Conservation (phyloP, 2,888 invertebrate species). For the Leptura quadrifasciata region DNA sequence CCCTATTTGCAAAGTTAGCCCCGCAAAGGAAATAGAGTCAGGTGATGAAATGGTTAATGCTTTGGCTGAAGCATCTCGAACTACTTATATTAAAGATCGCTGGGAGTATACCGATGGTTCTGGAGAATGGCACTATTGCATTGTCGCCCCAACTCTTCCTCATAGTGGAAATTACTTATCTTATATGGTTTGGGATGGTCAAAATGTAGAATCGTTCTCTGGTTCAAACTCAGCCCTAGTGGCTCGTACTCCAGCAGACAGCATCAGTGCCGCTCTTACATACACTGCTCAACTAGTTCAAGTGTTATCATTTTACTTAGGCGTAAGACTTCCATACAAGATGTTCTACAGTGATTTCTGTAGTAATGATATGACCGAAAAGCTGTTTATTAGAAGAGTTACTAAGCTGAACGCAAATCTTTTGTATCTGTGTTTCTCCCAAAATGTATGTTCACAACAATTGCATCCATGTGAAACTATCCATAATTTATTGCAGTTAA, state of each 20-base stretch:
- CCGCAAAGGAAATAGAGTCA: constrained; percentile 72
- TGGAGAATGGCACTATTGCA: constrained; percentile 82
- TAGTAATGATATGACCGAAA: constrained; percentile 81
- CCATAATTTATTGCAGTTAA: constrained; percentile 82
- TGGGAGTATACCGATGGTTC: constrained; percentile 86
- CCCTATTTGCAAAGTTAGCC: constrained; percentile 78
- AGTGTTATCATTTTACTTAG: constrained; percentile 88
- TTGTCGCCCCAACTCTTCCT: constrained; percentile 90
- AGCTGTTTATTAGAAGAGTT: constrained; percentile 84
- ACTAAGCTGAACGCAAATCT: constrained; percentile 88
- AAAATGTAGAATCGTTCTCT: constrained; percentile 75
- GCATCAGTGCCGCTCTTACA: constrained; percentile 87
- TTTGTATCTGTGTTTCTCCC: constrained; percentile 85
- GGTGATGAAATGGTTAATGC: constrained; percentile 69
- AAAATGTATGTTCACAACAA: constrained; percentile 80
- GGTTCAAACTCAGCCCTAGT: constrained; percentile 75
- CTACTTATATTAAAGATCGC: constrained; percentile 86
- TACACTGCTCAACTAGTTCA: constrained; percentile 91
- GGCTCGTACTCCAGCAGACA: constrained; percentile 82
- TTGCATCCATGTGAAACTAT: constrained; percentile 83
- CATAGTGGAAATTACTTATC: constrained; percentile 89
- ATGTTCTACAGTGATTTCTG: constrained; percentile 89
- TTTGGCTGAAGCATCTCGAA: constrained; percentile 84
- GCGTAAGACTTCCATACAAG: constrained; percentile 87
- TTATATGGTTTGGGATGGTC: constrained; percentile 85